A percentile compares a stretch with the other conserved stretches of the same genome.
Evolutionary conservation across 2,797 vertebrate species (phyloP).

Genomic region (Hemibagrus guttatus): DNA sequence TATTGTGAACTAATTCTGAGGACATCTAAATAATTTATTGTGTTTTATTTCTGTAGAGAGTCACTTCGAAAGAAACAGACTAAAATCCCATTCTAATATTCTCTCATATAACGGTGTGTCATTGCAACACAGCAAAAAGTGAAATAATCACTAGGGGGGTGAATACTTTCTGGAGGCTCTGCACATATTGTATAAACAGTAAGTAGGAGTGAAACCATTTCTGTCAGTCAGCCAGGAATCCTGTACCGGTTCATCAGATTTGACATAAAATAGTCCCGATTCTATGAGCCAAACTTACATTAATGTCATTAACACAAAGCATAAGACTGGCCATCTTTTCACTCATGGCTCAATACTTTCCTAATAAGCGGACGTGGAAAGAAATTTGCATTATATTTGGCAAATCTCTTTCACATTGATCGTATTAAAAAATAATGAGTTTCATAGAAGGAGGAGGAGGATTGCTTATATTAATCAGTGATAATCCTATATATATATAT

Average conservation of each 20-base stretch:
- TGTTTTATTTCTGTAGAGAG: background rate
- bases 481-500: background rate
- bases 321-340: background rate
- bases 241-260: background rate
- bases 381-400: background rate
- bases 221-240: background rate
- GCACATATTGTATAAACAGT: conserved; percentile 3
- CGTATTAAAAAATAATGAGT: background rate
- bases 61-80: background rate
- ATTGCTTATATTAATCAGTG: background rate
- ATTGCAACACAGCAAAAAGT: background rate
- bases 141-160: conserved; percentile 1
- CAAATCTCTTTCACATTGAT: background rate
- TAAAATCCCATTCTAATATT: background rate
- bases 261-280: background rate
- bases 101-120: background rate
- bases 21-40: background rate
- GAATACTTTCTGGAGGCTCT: background rate
- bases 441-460: background rate
- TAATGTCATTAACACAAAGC: background rate
- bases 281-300: background rate
- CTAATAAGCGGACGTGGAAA: too few species aligned
- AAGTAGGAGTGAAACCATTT: background rate
- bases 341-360: background rate
- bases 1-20: background rate